Evolutionary conservation across 2,113 vertebrate genomes (phyloP).

Genomic region (Notothenia coriiceps): DNA sequence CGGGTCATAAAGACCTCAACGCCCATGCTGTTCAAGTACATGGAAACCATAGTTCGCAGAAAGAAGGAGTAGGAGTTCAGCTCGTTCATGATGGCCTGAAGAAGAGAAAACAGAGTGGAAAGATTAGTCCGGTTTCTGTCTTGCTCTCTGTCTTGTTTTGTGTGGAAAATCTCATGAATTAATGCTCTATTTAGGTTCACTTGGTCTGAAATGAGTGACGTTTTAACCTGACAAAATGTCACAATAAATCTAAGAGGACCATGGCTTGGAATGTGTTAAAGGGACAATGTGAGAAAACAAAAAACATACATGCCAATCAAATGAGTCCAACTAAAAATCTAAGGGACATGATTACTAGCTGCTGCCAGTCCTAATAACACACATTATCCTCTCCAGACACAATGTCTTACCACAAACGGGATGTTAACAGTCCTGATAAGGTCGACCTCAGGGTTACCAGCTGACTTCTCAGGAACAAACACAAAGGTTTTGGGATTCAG

Average conservation of each 20-base stretch:
- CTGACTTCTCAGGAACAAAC: slow-evolving; percentile 90
- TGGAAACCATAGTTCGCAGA: slow-evolving; percentile 69
- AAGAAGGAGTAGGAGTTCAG: slow-evolving; percentile 79
- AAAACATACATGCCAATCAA: background rate
- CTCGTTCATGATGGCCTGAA: slow-evolving; percentile 90
- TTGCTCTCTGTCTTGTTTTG: background rate
- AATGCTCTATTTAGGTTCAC: background rate
- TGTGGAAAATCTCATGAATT: background rate
- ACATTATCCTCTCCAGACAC: background rate
- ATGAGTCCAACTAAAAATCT: background rate
- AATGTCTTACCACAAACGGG: slow-evolving; percentile 91
- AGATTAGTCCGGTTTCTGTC: background rate
- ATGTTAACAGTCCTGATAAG: slow-evolving; percentile 92
- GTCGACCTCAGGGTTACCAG: slow-evolving; percentile 89
- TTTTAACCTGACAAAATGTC: slow-evolving; percentile 2
- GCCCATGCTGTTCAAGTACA: slow-evolving; percentile 72
- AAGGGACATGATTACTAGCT: background rate
- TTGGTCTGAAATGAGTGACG: no score
- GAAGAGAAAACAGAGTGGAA: background rate
- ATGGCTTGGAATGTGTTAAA: background rate
- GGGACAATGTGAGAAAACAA: background rate
- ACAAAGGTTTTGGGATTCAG: slow-evolving; percentile 92
- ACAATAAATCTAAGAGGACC: slow-evolving; percentile 13
- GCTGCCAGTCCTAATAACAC: background rate
- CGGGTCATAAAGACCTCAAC: slow-evolving; percentile 87